Conservation (phyloP, 2,888 invertebrate genomes). For the Agrochola litura region DNA sequence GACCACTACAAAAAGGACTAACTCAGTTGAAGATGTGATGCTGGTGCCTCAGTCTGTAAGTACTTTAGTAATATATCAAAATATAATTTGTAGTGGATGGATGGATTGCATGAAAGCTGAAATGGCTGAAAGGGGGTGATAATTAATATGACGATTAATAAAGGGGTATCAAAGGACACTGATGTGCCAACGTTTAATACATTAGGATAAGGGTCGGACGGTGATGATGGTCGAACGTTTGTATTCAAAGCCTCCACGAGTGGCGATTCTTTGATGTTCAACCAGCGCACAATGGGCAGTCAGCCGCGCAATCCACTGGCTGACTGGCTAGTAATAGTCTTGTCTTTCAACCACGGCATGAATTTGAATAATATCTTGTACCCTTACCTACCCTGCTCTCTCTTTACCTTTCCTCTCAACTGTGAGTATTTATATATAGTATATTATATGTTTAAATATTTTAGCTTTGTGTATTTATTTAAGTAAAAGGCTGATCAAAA, state of each 20-base stretch:
- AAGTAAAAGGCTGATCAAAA: too few relatives aligned
- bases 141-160: neutral
- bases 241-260: neutral
- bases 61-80: neutral
- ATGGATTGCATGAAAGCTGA: neutral
- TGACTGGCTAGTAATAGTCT: neutral
- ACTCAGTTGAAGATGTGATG: conserved; percentile 74
- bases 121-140: neutral
- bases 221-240: neutral
- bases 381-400: too few relatives aligned
- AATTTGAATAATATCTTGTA: too few relatives aligned
- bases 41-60: conserved; percentile 81
- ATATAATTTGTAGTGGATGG: neutral
- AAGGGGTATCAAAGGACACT: neutral
- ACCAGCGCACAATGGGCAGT: neutral
- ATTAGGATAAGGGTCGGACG: neutral
- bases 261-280: neutral
- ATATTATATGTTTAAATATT: too few relatives aligned
- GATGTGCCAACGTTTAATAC: neutral
- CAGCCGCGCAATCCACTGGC: neutral
- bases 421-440: too few relatives aligned
- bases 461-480: too few relatives aligned
- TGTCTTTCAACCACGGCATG: too few relatives aligned
- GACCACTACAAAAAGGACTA: conserved; percentile 60
- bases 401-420: too few relatives aligned